Base-by-base conservation (phyloP, 2,113 vertebrate species). In the Gymnogyps californianus region DNA sequence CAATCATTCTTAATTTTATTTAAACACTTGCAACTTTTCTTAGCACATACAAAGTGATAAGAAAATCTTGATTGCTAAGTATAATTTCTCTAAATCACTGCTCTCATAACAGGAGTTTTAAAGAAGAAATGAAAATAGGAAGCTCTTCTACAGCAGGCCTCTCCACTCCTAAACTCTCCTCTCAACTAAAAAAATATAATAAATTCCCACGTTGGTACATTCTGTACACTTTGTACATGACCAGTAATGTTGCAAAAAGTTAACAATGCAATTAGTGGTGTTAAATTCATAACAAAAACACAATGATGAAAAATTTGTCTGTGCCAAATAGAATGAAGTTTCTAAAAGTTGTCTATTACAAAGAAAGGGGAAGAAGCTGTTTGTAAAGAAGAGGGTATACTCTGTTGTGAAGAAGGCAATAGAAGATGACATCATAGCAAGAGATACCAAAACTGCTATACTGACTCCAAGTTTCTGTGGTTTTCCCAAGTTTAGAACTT, bases 1-100 rank as follows among this genome's bases (percentile, higher is more conserved):
- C 29, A 81, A 75, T 89, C 85, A 86, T n/a, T 83, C 64, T 42
- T 92, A 64, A 79, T 84, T 91, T 81, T 93, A 85, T 94, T 91
- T 92, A 94, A 86, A 69, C 38, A 46, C 42, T 82, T 89, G 91
- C 34, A 92, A 42, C 25, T 81, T 86, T 86, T 78, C 76, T 82
- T 91, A 89, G 65, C 49, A 26, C 24, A 26, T 36, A 64, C 20
- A 44, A 91, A 91, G 54, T 16, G 62, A 93, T 81, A 87, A 89
- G 89, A 96, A 93, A 74, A 54, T 75, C 78, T 78, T 71, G 55
- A 86, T 55, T 51, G 64, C 71, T 21, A 52, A 79, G 49, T 59
- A 74, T 36, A 61, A 89, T 87, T 91, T 92, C 76, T 93, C 34
- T 75, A 67, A 92, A 51, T 87, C 29, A 31, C 58, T 83, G 55